Evolutionary conservation across 2,113 vertebrate species (phyloP), one percentile per base, ranked within the genome.

Genomic region (Sceloporus undulatus): DNA sequence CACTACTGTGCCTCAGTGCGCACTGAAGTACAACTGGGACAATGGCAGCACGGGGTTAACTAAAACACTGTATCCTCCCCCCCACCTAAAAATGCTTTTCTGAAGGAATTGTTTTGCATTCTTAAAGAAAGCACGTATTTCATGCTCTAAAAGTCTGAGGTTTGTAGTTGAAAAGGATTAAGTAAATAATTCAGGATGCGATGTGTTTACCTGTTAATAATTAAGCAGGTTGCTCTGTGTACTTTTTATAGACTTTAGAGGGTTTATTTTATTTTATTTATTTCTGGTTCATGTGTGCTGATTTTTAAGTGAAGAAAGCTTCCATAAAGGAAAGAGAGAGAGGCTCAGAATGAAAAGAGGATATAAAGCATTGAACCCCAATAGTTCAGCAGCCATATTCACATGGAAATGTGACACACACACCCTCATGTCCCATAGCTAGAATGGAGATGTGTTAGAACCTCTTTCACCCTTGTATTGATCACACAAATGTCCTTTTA

Each of bases 161-260:
- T 94, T 96, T 96, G 94, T 95, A 96, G 94, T 94, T 95, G 87
- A 95, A 95, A 92, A 95, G 93, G 93, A 94, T 95, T 96, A 96
- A 93, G 94, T 96, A 96, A 97, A 97, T 97, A 96, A 96, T 97
- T 97, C 91, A 97, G 91, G 96, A 95, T 96, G 93, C 93, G 93
- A 96, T 94, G 91, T 97, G 89, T 96, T 97, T 97, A 96, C 94
- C 95, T 96, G 95, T 97, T 97, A 97, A 97, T 97, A 96, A 97
- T 97, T 97, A 96, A 97, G 89, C 88, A 96, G 91, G 92, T 92
- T 96, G 94, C 94, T 94, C 92, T 95, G 90, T 96, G 95, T 96
- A 94, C 93, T 96, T 96, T 96, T 96, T 96, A 95, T 95, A 96
- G 93, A 88, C 84, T 89, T 91, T 90, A 91, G 92, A 76, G 77